Evolutionary conservation across 2,797 vertebrate species (phyloP).

Genomic region (Yasuhikotakia modesta): DNA sequence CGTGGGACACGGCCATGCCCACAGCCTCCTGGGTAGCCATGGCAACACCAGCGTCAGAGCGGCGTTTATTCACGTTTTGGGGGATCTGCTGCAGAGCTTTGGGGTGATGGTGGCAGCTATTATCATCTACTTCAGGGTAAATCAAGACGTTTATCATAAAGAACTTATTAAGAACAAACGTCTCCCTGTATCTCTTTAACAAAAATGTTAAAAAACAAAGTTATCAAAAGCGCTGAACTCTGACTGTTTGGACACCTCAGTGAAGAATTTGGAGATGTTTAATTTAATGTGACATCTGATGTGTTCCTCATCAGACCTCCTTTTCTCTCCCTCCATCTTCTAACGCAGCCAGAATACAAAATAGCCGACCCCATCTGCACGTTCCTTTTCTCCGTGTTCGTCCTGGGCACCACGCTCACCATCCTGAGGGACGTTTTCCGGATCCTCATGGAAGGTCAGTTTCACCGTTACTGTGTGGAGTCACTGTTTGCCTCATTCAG

Average conservation of each 20-base stretch:
- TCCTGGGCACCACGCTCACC: conserved; percentile 89
- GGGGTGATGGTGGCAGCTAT: conserved; percentile 90
- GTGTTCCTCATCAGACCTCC: conserved; percentile 34
- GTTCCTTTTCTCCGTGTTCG: conserved; percentile 92
- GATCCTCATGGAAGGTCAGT: conserved; percentile 93
- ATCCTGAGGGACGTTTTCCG: conserved; percentile 91
- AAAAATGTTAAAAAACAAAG: too few species aligned
- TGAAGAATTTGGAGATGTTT: not conserved
- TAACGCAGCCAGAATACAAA: conserved; percentile 91
- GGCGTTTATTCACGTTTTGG: conserved; percentile 92
- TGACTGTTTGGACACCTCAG: not conserved
- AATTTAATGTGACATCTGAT: conserved; percentile 57
- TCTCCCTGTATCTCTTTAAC: not conserved
- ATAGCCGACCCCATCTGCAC: conserved; percentile 94
- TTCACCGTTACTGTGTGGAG: not conserved
- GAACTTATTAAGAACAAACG: not conserved
- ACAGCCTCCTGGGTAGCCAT: conserved; percentile 72
- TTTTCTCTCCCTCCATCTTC: conserved; percentile 39
- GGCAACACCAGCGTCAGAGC: conserved; percentile 91
- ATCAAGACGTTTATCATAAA: conserved; percentile 51
- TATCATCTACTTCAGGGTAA: conserved; percentile 95
- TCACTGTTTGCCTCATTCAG: too few species aligned
- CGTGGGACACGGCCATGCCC: conserved; percentile 68
- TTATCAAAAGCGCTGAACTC: not conserved
- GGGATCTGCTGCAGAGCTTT: conserved; percentile 93